These are phyloP conservation scores for Morelia viridis DNA, from an alignment of 2,797 vertebrate species.

Conservation along the genomic window DNA sequence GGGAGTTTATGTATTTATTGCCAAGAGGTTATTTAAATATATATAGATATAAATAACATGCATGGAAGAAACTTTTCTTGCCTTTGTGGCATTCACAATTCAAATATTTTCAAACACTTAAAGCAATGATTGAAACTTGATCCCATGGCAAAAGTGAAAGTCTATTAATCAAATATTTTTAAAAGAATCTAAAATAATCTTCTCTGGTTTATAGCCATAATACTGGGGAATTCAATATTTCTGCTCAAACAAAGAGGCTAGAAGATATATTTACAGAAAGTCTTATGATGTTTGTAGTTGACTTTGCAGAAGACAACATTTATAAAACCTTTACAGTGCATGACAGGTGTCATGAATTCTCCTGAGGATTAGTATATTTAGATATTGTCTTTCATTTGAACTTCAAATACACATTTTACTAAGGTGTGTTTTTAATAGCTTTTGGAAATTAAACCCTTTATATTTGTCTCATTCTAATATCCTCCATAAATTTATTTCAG, in stretches of 20 bases:
- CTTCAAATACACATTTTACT: constrained; percentile 65
- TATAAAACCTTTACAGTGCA: constrained; percentile 78
- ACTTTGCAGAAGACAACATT: constrained; percentile 79
- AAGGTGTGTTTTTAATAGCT: constrained; percentile 61
- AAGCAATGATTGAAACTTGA: constrained; percentile 50
- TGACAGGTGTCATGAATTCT: constrained; percentile 73
- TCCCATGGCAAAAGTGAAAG: constrained; percentile 54
- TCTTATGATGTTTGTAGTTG: constrained; percentile 82
- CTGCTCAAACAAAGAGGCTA: constrained; percentile 80
- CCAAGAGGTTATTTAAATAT: neutral
- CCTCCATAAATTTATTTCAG: constrained; percentile 52
- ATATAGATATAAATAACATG: neutral
- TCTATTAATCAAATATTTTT: constrained; percentile 59
- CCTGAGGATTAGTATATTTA: constrained; percentile 69
- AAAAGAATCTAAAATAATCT: constrained; percentile 61
- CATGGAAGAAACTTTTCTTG: constrained; percentile 5
- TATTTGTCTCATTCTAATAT: constrained; percentile 61
- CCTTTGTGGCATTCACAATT: constrained; percentile 33
- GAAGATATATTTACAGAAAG: constrained; percentile 78
- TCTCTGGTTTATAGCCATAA: constrained; percentile 70
- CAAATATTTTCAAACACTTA: constrained; percentile 46
- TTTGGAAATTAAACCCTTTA: constrained; percentile 66
- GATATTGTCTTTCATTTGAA: constrained; percentile 76
- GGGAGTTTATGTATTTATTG: neutral
- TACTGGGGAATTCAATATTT: constrained; percentile 75